phyloP scores from a whole-genome alignment of 2,888 invertebrate genomes.

The Folsomia manolachei region DNA sequence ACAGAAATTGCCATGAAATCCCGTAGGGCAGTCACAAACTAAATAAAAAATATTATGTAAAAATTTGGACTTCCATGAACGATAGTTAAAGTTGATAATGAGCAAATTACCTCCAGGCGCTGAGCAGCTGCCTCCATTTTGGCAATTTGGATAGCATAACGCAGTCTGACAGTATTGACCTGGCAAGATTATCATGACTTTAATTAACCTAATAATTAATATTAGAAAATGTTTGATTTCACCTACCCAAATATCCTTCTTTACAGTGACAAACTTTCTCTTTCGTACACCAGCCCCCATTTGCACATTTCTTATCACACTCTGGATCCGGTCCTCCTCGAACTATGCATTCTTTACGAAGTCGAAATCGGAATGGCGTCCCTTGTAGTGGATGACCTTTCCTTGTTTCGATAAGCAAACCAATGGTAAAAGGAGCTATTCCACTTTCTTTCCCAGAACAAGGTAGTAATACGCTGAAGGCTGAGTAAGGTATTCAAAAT shows the following conservation, averaged over 20 bases:
- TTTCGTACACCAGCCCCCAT: slow-evolving; percentile 78
- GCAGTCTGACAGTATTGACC: slow-evolving; percentile 86
- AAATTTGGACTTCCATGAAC: too few species aligned
- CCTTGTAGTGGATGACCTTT: slow-evolving; percentile 77
- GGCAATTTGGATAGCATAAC: slow-evolving; percentile 82
- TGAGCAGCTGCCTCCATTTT: slow-evolving; percentile 85
- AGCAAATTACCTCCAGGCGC: slow-evolving; percentile 80
- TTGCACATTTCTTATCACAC: slow-evolving; percentile 81
- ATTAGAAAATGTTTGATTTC: too few species aligned
- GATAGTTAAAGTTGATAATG: too few species aligned
- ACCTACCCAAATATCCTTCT: slow-evolving; percentile 66
- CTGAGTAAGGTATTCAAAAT: slow-evolving; percentile 60
- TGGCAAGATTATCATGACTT: too few species aligned
- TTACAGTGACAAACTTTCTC: slow-evolving; percentile 83
- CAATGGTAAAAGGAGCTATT: slow-evolving; percentile 81
- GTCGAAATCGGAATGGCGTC: slow-evolving; percentile 78
- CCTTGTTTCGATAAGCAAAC: slow-evolving; percentile 76
- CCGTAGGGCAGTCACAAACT: slow-evolving; percentile 53
- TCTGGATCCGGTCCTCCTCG: slow-evolving; percentile 86
- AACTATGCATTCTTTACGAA: slow-evolving; percentile 91
- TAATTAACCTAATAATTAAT: not conserved
- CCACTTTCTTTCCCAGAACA: slow-evolving; percentile 86
- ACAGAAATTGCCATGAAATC: slow-evolving; percentile 85
- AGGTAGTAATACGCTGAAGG: slow-evolving; percentile 82
- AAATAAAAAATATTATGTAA: not conserved